Evolutionary conservation across 2,888 invertebrate species (phyloP), one percentile per base, ranked within the genome.

Genomic region (Lasioglossum morio): DNA sequence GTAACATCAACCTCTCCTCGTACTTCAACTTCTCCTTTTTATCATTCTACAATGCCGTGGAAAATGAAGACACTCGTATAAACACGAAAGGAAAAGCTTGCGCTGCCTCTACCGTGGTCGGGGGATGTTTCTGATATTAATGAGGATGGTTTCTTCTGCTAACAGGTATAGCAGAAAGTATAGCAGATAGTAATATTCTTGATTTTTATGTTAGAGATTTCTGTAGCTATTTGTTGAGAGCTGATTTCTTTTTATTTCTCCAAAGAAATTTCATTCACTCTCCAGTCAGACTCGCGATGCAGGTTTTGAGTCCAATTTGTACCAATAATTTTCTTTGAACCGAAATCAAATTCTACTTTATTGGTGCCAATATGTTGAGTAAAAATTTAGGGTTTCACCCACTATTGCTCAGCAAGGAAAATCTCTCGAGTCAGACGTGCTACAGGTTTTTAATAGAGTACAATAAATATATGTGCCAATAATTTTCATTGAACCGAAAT

Each of bases 21-120:
- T 37, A 5, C 69, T 37, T 69, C 69, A 37, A 23, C 37, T 23
- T 69, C 23, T 69, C 19, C 23, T 30, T 69, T 69, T 34, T 63
- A 63, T 63, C 63, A 7, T 63, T 30, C 63, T 2, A 66, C 66
- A 66, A 66, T 66, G 19, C 66, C 34, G 66, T 19, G 66, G 19
- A 46, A n/a, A 66, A 66, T 66, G 66, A 66, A 66, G 66, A 66
- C 66, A 66, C 66, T 66, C 66, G 66, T 34, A 34, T 34, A 66
- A 34, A 66, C 66, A 34, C 66, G 34, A 66, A 19, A 30, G 66
- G 34, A 66, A 66, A 66, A 66, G 19, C 7, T 66, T 34, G 8
- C 19, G 30, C 1, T 10, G 30, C n/a, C 60, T 1, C 60, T 34
- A 5, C 63, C 30, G 63, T 34, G 63, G 30, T 19, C 19, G 16